phyloP scores from a whole-genome alignment of 2,888 invertebrate species.

The Eucera pruinosa region DNA sequence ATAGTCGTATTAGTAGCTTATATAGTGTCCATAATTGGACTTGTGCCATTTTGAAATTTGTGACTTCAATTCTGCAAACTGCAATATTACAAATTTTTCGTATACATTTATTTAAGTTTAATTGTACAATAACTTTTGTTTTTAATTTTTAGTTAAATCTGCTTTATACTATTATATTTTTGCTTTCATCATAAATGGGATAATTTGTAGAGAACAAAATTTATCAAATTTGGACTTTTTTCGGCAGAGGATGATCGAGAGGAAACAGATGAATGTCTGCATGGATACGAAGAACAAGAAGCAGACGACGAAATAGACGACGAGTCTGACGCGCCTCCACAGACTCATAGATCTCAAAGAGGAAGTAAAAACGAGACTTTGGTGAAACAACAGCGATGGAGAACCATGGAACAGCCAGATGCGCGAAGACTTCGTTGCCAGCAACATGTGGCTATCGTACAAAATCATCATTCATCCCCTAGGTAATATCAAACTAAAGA shows the following conservation, averaged over 20 bases:
- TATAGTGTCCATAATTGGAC: too few species aligned
- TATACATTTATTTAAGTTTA: too few species aligned
- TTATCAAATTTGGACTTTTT: slow-evolving; percentile 9
- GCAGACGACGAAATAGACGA: slow-evolving; percentile 76
- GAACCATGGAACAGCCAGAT: slow-evolving; percentile 52
- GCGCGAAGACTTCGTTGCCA: slow-evolving; percentile 53
- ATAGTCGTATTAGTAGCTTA: too few species aligned
- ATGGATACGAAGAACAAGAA: slow-evolving; percentile 75
- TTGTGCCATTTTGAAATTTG: too few species aligned
- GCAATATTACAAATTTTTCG: too few species aligned
- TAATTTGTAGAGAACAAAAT: too few species aligned
- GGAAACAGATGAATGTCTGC: slow-evolving; percentile 58
- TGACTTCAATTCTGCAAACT: too few species aligned
- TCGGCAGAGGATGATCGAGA: slow-evolving; percentile 64
- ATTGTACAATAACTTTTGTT: too few species aligned
- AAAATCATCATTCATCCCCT: slow-evolving; percentile 42
- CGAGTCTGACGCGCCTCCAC: slow-evolving; percentile 67
- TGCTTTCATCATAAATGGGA: too few species aligned
- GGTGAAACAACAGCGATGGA: slow-evolving; percentile 53
- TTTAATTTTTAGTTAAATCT: too few species aligned
- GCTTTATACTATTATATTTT: too few species aligned
- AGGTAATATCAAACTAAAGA: slow-evolving; percentile 40
- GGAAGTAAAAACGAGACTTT: slow-evolving; percentile 44
- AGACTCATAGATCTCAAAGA: slow-evolving; percentile 37
- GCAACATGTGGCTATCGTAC: slow-evolving; percentile 43